Base-by-base conservation (phyloP, 2,888 invertebrate species). In the Eubasilissa splendida region DNA sequence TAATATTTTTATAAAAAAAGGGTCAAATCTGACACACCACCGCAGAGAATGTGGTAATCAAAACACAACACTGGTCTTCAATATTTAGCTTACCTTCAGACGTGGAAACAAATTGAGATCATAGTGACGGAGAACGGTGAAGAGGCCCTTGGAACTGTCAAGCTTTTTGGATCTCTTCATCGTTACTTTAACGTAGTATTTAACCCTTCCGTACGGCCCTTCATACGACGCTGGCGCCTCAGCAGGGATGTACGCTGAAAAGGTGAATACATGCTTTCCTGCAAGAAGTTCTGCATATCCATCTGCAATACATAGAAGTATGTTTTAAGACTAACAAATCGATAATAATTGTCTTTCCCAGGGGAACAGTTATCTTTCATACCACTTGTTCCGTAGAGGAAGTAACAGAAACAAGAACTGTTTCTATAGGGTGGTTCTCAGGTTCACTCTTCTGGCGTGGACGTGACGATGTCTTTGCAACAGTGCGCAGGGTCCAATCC, bases 171-270 rank as follows among this genome's bases (percentile, higher is more conserved):
- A 70, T 22, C 59, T 68, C 14, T 42, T 70, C n/a, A 65, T n/a
- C 11, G 54, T 70, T 14, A 59, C 70, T 52, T 77, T 66, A 1
- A 59, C 68, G 4, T 50, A 50, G 50, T 77, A 77, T 50, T n/a
- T 58, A 2, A 70, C 52, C 0, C 42, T 56, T 42, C 77, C 77
- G 50, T 85, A 76, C 12, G 65, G 77, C 31, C 79, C 80, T 33
- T 80, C 63, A 60, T 66, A 73, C 33, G 81, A 83, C 54, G 80
- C 74, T 65, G 66, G 71, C 10, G 76, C 73, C 65, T 11, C 66
- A 53, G 79, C 63, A 58, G 70, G 70, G 63, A 84, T 81, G 58
- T n/a, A 10, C 10, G 58, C 50, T 4, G n/a, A 58, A 14, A 77
- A 77, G 12, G 50, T 14, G 12, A 77, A 70, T 50, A 53, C 68